These are phyloP conservation scores for Tokudaia tokunoshimensis DNA, from an alignment of 2,797 vertebrate genomes.

Conservation along the genomic window DNA sequence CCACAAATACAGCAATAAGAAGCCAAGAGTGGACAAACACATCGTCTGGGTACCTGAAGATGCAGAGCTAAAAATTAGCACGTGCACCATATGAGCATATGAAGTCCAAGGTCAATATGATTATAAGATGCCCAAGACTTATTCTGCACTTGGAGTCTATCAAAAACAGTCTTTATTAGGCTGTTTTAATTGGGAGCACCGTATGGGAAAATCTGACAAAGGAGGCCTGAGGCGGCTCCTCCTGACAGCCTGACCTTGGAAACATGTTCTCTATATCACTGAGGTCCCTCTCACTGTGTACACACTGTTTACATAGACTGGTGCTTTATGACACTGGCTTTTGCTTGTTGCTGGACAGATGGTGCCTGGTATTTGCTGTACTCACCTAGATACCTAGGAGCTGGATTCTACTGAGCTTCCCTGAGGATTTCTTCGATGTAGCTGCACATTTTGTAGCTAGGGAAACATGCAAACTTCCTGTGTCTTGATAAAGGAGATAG, in stretches of 20 bases:
- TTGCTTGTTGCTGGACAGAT: neutral
- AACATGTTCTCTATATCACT: neutral
- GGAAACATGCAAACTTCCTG: neutral
- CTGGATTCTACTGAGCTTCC: neutral
- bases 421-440: no score
- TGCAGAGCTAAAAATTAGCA: neutral
- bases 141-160: neutral
- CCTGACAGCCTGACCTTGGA: neutral
- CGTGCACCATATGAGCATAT: fast-evolving
- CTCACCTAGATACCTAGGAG: neutral
- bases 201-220: no score
- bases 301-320: neutral
- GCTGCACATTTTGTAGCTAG: neutral
- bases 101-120: neutral
- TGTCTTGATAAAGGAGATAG: neutral
- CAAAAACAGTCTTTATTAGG: neutral
- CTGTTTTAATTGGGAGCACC: neutral
- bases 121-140: neutral
- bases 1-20: neutral
- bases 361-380: neutral
- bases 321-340: neutral
- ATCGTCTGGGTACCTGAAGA: no score
- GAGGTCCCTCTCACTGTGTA: neutral
- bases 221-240: neutral
- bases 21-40: neutral